Evolutionary conservation across 1,140 invertebrate genomes (phyloP).

Genomic region (Portunus trituberculatus): DNA sequence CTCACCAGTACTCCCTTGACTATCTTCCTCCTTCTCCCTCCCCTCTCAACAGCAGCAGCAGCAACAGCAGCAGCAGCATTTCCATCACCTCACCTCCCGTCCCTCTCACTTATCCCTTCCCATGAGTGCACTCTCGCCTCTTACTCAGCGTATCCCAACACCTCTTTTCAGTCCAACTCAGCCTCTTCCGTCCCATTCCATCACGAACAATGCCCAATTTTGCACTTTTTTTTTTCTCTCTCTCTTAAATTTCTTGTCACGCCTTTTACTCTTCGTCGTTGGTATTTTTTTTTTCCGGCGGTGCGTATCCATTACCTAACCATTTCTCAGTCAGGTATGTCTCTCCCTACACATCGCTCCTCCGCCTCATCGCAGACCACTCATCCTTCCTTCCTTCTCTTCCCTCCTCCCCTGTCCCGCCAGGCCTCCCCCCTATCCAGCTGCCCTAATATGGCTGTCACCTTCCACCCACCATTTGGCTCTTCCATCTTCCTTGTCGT

Average conservation of each 20-base stretch:
- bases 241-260: neutral
- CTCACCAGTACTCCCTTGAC: neutral
- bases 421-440: no score
- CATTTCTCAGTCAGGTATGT: no score
- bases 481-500: no score
- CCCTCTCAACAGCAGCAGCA: no score
- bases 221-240: neutral
- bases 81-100: no score
- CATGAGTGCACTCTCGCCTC: neutral
- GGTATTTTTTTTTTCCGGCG: no score
- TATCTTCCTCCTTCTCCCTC: neutral
- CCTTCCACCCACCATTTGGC: no score
- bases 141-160: neutral
- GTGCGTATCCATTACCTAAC: no score
- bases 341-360: neutral
- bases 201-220: neutral
- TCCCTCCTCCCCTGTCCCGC: no score
- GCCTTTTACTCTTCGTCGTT: neutral
- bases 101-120: neutral
- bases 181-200: neutral
- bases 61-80: no score
- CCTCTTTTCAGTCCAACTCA: neutral
- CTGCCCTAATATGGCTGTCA: no score
- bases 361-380: neutral
- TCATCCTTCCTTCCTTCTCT: no score